Base-by-base conservation (phyloP, 2,888 invertebrate genomes). In the Polia nebulosa region DNA sequence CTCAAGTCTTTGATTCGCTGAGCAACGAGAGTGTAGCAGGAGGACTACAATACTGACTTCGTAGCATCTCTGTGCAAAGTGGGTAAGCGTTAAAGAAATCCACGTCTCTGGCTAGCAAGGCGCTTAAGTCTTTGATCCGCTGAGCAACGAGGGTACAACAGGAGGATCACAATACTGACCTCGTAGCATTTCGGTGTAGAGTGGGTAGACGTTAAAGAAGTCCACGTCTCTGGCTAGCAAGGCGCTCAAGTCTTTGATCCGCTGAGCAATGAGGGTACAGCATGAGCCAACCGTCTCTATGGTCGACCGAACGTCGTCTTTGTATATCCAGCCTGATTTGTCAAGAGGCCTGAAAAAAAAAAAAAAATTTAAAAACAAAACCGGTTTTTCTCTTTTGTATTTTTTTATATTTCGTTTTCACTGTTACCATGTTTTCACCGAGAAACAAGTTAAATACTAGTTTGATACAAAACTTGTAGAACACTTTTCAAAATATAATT, bases 251-350 rank as follows among this genome's bases (percentile, higher is more conserved):
- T 91, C 90, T 15, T 79, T 86, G 0, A 94, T 90, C n/a, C 93
- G 84, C 57, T 93, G 91, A 0, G 88, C 79, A 0, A 99, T 96
- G 22, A 99, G 93, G 0, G 98, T 98, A 47, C 97, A 96, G 89
- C 99, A 99, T 0, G 98, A 98, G 0, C 99, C 99, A 0, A 98
- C 97, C 22, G 93, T 89, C 86, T 97, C 96, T 61, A 98, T 95
- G 8, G 93, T 96, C 39, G 96, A 87, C 6, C 93, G 82, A 0
- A 88, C 87, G 27, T 91, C 91, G 0, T 85, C 87, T 39, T 81
- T 88, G 45, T 80, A 90, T 0, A 9, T 47, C 95, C 95, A 95
- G 0, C 76, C 69, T 0, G 77, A 75, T 15, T 89, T 88, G 81
- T 97, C 97, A 72, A 96, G 86, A 0, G 97, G 97, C 63, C 98